Base-by-base conservation (phyloP, 1,140 invertebrate genomes). In the Eupristina koningsbergeri region DNA sequence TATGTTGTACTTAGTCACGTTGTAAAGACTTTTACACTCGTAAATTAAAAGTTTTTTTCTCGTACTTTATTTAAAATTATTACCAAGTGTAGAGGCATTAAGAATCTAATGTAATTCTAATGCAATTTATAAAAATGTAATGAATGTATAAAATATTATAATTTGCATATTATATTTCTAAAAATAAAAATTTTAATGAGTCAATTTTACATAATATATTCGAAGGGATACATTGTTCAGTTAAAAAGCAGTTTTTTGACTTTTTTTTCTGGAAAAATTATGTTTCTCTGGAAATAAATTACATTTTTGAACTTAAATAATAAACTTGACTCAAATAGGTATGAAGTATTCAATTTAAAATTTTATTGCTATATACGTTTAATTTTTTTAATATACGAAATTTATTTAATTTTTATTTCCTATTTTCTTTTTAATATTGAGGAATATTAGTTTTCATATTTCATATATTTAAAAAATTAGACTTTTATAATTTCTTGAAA, bases 1-100 rank as follows among this genome's bases (percentile, higher is more conserved):
- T 58, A 58, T 58, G 53, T 58, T 58, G 13, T 26, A 58, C 53
- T 22, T 26, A 26, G 9, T 58, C 5, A 58, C 22, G 53, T 58
- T 26, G 13, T 5, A 58, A 58, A 58, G 19, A 7, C 19, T 9
- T 58, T 58, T 58, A 1, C 26, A 58, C 19, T 58, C 53, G 53
- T 58, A 58, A 58, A 67, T 67, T 67, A 67, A 36, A 67, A 67
- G 53, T 58, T 67, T 67, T 5, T 6, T 67, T 67, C 31, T 67
- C 15, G 0, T 8, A 31, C 34, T 36, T 31, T 36, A 67, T 67
- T 67, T 67, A 36, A 67, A 67, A 36, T 67, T 67, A 67, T 67
- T 67, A 67, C 64, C 64, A 11, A 3, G 63, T 15, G 8, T 64
- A 34, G 17, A 19, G 36, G 7, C 63, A 34, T 67, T 36, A 36